Base-by-base conservation (phyloP, 2,888 invertebrate species). In the Tetramorium bicarinatum region DNA sequence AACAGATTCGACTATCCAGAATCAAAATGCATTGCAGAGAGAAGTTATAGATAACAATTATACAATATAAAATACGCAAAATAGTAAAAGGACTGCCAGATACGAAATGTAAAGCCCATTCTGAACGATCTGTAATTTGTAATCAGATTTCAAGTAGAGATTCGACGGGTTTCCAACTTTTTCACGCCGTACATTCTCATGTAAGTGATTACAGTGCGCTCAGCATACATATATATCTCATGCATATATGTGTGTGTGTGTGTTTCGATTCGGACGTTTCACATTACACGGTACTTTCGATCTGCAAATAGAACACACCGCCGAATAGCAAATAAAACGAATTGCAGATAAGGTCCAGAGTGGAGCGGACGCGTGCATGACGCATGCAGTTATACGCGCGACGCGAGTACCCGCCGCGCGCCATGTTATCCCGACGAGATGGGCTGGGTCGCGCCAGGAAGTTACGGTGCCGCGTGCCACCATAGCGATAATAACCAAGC, bases 381-480 rank as follows among this genome's bases (percentile, higher is more conserved):
- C 34, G 44, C n/a, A 69, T 9, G 18, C 66, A 29, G 47, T 66
- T 18, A 38, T 38, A 56, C 79, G 13, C 34, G 41, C 7, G 13
- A 29, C n/a, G 59, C 25, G 25, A 71, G 29, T 59, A 61, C 15
- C 3, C 13, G 59, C 13, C 29, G 44, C 64, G 87, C 93, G 93
- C 93, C 93, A 93, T 93, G 88, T 93, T 93, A 86, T 25, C 77
- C 38, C 85, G 66, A 85, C 85, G 67, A 85, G 88, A 77, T 92
- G 93, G 93, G 93, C 92, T 93, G 92, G 93, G 93, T 91, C 92
- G 86, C 62, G 80, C 62, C 82, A 69, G 21, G 59, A 71, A 79
- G 38, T 80, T n/a, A 38, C 56, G 25, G 49, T 8, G n/a, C 8
- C 15, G 29, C 54, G 83, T 87, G 87, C 85, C 89, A 85, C 79